Percentiles rank a stretch among this genome's conserved stretches.
Conservation (phyloP, 2,888 invertebrate genomes). For the Lysandra coridon region DNA sequence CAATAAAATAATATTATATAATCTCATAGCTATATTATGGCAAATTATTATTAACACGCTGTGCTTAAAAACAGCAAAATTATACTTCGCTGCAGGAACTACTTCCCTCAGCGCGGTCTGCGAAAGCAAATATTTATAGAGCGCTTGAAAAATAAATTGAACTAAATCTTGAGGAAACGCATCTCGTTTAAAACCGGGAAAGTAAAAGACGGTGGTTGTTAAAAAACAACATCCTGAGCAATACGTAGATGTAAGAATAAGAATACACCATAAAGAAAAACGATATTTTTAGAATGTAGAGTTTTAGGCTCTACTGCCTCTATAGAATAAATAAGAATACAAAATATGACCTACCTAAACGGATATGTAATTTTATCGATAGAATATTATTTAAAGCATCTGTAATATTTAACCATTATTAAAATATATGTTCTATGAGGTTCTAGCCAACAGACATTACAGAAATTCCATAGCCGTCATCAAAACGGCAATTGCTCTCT, state of each 20-base stretch:
- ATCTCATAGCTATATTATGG: neutral
- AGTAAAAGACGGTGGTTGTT: neutral
- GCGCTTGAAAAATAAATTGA: constrained; percentile 3
- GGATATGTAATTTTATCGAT: neutral
- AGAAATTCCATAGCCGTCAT: constrained; percentile 21
- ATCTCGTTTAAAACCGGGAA: neutral
- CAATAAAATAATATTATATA: too few relatives aligned
- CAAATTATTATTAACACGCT: too few relatives aligned
- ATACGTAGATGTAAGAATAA: neutral
- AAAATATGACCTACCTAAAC: neutral
- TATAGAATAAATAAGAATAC: neutral
- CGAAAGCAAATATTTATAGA: neutral
- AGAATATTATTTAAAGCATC: neutral
- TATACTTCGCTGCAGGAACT: neutral
- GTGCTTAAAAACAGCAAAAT: too few relatives aligned
- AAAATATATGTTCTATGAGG: neutral
- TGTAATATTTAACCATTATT: neutral
- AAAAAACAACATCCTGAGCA: neutral
- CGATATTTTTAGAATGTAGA: neutral
- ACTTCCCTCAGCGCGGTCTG: neutral
- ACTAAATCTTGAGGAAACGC: neutral
- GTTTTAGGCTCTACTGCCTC: neutral
- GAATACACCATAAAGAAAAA: neutral
- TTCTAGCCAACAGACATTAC: neutral
- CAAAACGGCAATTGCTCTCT: constrained; percentile 18